A percentile compares a stretch with the other conserved stretches of the same genome.
phyloP scores from a whole-genome alignment of 2,113 vertebrate genomes.

The Balaeniceps rex region DNA sequence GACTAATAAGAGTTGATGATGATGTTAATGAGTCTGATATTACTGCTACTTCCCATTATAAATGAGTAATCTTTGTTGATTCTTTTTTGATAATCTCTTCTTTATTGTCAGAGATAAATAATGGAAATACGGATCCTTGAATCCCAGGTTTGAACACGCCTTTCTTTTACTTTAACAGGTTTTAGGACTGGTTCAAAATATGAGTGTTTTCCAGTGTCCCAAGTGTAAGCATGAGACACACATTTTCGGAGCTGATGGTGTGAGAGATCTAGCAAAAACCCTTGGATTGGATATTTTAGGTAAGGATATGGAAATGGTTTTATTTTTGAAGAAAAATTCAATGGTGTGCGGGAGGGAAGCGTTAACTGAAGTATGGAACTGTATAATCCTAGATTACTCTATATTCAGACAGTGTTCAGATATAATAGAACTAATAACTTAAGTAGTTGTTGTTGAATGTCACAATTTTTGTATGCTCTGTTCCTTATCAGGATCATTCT shows the following conservation, averaged over 20 bases:
- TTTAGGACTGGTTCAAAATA: conserved; percentile 94
- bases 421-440: background rate
- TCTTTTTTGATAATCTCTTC: background rate
- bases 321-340: background rate
- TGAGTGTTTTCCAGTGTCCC: conserved; percentile 97
- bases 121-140: background rate
- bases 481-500: background rate
- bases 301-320: conserved; percentile 53
- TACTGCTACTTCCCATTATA: background rate
- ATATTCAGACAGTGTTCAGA: background rate
- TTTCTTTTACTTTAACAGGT: conserved; percentile 77
- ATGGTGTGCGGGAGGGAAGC: background rate
- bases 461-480: background rate
- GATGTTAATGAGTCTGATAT: background rate
- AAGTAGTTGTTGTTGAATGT: background rate
- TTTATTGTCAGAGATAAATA: background rate
- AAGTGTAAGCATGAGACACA: conserved; percentile 90
- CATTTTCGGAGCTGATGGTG: conserved; percentile 93
- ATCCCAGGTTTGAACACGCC: background rate
- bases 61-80: background rate
- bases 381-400: background rate
- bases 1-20: background rate
- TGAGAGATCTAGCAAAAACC: conserved; percentile 78
- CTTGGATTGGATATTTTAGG: conserved; percentile 86
- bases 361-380: background rate